Evolutionary conservation across 2,888 invertebrate genomes (phyloP), one percentile per base, ranked within the genome.

Genomic region (Macroteleia sp.): DNA sequence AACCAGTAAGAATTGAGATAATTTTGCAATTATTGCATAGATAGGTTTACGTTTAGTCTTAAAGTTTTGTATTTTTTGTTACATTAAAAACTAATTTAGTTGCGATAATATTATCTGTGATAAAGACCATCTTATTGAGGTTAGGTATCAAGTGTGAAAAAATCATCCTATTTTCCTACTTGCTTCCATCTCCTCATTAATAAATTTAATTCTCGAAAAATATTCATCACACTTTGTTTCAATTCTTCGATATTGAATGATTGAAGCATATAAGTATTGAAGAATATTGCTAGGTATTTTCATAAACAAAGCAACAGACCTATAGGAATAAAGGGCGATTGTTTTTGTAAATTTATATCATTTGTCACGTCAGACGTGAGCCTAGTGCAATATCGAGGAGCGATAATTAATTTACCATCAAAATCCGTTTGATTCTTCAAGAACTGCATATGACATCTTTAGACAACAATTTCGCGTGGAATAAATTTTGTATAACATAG

Each of bases 81-180:
- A n/a, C 12, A 12, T 36, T 30, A 6, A 8, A 10, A n/a, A 42
- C 8, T 25, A 41, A 14, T 54, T 71, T n/a, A 19, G n/a, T 71
- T 71, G 48, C 56, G 32, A 71, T 56, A 50, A 73, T 57, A 73
- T 57, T 62, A 73, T 73, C 73, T 73, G 73, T 73, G 73, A 73
- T 73, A 73, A 64, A 2, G 14, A 50, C 42, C 25, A 57, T 57
- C 25, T 56, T 32, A 56, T 5, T 12, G 20, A 3, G 4, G 54
- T 2, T 19, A 36, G 36, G 36, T 54, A 20, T 16, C 22, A 30
- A 25, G 19, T 52, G 1, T n/a, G 12, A 17, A 54, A 25, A 28
- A 25, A 57, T 14, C 2, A 20, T 16, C 10, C 17, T 42, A 30
- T 1, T 6, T 52, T 64, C 19, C 25, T 14, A 42, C 34, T 8